A percentile compares a stretch with the other conserved stretches of the same genome.
Evolutionary conservation across 1,140 invertebrate species (phyloP).

Genomic region (Goniozus legneri): DNA sequence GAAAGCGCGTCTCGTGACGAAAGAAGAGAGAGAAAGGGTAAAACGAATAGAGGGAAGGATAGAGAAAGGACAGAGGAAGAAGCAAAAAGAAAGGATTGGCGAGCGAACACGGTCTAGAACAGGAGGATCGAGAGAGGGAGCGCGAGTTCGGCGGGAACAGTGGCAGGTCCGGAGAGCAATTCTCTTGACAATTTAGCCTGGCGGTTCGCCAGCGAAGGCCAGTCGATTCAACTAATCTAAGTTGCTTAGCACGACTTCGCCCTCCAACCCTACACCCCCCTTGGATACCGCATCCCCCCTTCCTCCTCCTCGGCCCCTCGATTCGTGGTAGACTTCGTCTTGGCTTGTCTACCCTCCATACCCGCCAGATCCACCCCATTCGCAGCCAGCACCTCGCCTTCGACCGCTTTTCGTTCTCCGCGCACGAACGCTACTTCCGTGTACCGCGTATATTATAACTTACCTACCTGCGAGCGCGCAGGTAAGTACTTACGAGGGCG

Average conservation of each 20-base stretch:
- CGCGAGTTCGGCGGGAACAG: slow-evolving; percentile 19
- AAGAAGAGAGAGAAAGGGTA: neutral
- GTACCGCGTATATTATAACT: too few relatives aligned
- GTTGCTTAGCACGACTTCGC: slow-evolving; percentile 49
- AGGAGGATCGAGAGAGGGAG: slow-evolving; percentile 10
- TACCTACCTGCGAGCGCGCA: too few relatives aligned
- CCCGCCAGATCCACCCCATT: too few relatives aligned
- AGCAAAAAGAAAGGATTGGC: neutral
- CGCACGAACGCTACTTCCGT: too few relatives aligned
- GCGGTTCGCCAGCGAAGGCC: slow-evolving; percentile 44
- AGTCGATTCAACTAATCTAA: slow-evolving; percentile 54
- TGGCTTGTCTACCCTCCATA: too few relatives aligned
- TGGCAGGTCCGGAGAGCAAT: slow-evolving; percentile 31
- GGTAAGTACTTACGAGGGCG: too few relatives aligned
- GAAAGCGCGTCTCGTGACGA: neutral
- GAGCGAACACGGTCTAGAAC: slow-evolving; percentile 19
- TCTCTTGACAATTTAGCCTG: slow-evolving; percentile 52
- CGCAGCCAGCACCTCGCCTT: too few relatives aligned
- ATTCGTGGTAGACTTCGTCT: too few relatives aligned
- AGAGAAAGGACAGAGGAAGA: neutral
- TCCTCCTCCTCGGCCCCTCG: neutral
- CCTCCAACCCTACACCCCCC: slow-evolving; percentile 8
- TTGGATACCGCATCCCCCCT: slow-evolving; percentile 2
- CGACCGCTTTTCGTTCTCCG: too few relatives aligned
- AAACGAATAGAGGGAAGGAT: neutral